Evolutionary conservation across 2,797 vertebrate species (phyloP), one percentile per base, ranked within the genome.

Genomic region (Megalops cyprinoides): DNA sequence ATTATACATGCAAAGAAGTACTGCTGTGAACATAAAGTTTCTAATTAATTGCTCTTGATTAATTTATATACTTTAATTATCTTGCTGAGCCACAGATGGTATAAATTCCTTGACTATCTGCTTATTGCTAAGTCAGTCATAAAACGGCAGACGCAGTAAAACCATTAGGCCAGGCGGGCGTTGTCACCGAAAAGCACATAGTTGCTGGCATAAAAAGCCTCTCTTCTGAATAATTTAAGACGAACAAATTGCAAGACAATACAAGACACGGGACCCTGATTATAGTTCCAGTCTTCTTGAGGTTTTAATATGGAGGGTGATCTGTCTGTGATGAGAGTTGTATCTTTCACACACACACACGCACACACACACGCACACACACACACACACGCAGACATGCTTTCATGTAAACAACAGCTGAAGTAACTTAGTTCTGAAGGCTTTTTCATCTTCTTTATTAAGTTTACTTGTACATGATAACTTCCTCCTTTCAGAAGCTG

Each of bases 1-100:
- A 99, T 99, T 99, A 99, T 98, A 99, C 97, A 99, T 99, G 97
- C 97, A 97, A 98, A 97, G 97, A 97, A 97, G 96, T 97, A 98
- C 97, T 96, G 96, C 97, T 95, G 96, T 87, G 94, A 97, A 97
- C 98, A 98, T 99, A 98, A 98, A 98, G 95, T 95, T 95, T 97
- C 96, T 99, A 99, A 99, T 99, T 99, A 99, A 99, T 99, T 98
- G 98, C 94, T 95, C 95, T 97, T 99, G 98, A 99, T 99, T 99
- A 98, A 99, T 99, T 99, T 98, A 99, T 99, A 98, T 97, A 96
- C 97, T 98, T 99, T 98, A 99, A 99, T 99, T 99, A 99, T 99
- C 97, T 97, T 95, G 95, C 93, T 93, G 93, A 96, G 96, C 95
- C 95, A 96, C 97, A 99, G 97, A 97, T 96, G 97, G 97, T 96